Evolutionary conservation across 1,140 invertebrate species (phyloP).

Genomic region (Nebria ingens): DNA sequence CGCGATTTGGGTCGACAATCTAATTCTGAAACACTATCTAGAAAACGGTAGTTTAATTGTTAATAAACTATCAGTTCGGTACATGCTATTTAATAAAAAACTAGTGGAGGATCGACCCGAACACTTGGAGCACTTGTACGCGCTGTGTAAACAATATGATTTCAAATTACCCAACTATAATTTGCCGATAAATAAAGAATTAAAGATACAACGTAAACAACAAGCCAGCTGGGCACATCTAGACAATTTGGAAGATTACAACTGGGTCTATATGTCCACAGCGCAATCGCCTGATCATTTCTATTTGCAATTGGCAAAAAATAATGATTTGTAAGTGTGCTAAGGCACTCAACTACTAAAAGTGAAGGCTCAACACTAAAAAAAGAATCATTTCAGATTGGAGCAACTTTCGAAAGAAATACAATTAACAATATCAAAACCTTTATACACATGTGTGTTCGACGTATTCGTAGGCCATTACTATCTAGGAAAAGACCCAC

Average conservation of each 20-base stretch:
- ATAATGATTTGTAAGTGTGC: neutral
- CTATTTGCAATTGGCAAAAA: neutral
- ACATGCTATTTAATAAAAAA: constrained; percentile 19
- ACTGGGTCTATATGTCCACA: neutral
- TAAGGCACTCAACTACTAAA: too few relatives aligned
- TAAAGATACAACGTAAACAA: neutral
- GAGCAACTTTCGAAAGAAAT: neutral
- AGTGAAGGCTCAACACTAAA: too few relatives aligned
- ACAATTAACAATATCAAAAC: neutral
- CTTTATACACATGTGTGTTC: neutral
- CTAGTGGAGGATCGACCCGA: constrained; percentile 14
- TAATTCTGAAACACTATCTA: constrained; percentile 12
- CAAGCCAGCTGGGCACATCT: neutral
- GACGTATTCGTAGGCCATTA: constrained; percentile 1
- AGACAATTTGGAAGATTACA: neutral
- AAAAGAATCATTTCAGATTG: neutral
- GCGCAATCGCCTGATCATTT: neutral
- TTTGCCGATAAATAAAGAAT: neutral
- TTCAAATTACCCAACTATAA: constrained; percentile 23
- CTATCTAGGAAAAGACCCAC: constrained; percentile 14
- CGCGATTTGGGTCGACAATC: constrained; percentile 23
- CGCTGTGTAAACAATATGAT: constrained; percentile 18
- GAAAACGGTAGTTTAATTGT: constrained; percentile 18
- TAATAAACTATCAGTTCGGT: constrained; percentile 15
- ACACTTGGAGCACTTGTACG: constrained; percentile 20